Percentiles rank a stretch among this genome's conserved stretches.
phyloP scores from a whole-genome alignment of 64 coral and sea anemone species.

The Actinia tenebrosa region DNA sequence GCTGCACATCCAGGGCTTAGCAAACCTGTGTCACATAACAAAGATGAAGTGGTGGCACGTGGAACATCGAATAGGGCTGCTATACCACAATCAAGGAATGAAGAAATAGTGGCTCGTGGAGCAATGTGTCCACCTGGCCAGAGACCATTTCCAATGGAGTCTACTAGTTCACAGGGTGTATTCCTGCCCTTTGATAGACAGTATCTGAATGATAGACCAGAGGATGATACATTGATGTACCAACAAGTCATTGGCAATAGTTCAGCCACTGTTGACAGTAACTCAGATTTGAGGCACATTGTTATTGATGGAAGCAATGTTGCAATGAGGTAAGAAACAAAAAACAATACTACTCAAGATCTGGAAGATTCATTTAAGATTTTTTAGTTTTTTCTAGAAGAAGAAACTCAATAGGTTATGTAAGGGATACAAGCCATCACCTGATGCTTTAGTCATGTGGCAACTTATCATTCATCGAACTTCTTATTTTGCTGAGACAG shows the following conservation, averaged over 20 bases:
- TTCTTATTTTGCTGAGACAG: background rate
- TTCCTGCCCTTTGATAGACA: background rate
- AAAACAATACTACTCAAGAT: background rate
- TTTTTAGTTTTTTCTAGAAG: background rate
- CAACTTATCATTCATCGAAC: too few species aligned
- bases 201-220: constrained; percentile 29
- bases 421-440: background rate
- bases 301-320: constrained; percentile 99
- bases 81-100: background rate
- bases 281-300: constrained; percentile 71
- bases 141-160: background rate
- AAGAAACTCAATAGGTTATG: background rate
- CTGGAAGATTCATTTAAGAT: background rate
- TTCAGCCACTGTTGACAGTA: constrained; percentile 25
- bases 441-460: background rate
- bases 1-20: constrained; percentile 9
- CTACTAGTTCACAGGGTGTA: background rate
- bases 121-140: constrained; percentile 11
- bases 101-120: constrained; percentile 55
- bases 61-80: constrained; percentile 34
- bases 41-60: constrained; percentile 56
- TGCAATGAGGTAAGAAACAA: constrained; percentile 80
- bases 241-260: constrained; percentile 63
- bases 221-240: constrained; percentile 71
- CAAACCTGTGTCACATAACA: background rate